Conservation (phyloP, 2,797 vertebrate genomes). For the Craterocephalus amniculus region DNA sequence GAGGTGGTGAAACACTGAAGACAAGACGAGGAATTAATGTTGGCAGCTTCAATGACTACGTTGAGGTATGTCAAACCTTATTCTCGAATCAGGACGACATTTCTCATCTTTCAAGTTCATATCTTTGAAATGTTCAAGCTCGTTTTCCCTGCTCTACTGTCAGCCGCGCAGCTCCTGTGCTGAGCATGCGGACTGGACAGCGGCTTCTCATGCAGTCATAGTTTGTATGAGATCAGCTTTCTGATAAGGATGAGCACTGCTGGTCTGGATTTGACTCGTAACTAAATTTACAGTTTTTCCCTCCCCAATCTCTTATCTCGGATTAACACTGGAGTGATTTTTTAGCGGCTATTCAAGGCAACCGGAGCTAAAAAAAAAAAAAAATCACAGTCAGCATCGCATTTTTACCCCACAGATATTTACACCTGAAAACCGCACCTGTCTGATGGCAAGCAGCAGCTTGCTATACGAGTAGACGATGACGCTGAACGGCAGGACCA, state of each 20-base stretch:
- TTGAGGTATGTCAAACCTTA: conserved; percentile 28
- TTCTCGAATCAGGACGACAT: conserved; percentile 12
- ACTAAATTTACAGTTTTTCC: background rate
- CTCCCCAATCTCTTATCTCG: background rate
- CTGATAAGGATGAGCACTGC: conserved; percentile 6
- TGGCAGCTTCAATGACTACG: conserved; percentile 30
- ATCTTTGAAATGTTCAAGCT: conserved; percentile 38
- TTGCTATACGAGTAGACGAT: conserved; percentile 85
- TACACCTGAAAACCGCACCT: conserved; percentile 66
- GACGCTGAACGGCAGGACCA: conserved; percentile 83
- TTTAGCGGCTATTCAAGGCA: too few relatives aligned
- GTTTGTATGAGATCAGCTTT: conserved; percentile 3
- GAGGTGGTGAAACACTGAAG: background rate
- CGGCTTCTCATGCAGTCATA: conserved; percentile 14
- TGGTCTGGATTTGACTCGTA: conserved; percentile 7
- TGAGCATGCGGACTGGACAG: background rate
- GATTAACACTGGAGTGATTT: conserved; percentile 3
- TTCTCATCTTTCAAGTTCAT: conserved; percentile 16
- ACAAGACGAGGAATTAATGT: conserved; percentile 9
- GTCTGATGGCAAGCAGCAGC: conserved; percentile 81
- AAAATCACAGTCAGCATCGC: background rate
- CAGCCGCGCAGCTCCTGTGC: background rate
- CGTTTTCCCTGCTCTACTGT: background rate
- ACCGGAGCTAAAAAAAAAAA: too few relatives aligned
- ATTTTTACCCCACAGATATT: conserved; percentile 9